A percentile compares a stretch with the other conserved stretches of the same genome.
phyloP scores from a whole-genome alignment of 2,113 vertebrate genomes.

The Aldabrachelys gigantea region DNA sequence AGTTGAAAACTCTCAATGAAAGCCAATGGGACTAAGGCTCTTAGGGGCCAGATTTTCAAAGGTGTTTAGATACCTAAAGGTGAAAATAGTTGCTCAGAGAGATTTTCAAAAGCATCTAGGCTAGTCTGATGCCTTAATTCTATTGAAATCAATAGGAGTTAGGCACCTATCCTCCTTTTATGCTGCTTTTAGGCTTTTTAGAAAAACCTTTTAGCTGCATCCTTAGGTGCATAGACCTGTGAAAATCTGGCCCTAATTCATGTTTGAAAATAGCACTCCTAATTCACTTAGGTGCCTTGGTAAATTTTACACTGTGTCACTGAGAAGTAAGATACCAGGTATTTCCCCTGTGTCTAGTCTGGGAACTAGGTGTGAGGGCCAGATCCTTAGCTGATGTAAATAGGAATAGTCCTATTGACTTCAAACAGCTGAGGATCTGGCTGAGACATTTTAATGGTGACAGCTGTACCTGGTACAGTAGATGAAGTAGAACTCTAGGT shows the following conservation, averaged over 20 bases:
- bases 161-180: neutral
- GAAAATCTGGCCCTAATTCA: neutral
- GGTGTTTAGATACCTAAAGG: neutral
- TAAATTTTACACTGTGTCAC: neutral
- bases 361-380: neutral
- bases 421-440: fast-evolving
- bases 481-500: fast-evolving
- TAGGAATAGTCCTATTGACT: fast-evolving
- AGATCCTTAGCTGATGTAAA: neutral
- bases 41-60: neutral
- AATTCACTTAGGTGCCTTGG: neutral
- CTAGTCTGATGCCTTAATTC: neutral
- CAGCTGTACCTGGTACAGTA: fast-evolving
- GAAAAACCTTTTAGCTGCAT: neutral
- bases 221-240: fast-evolving
- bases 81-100: neutral
- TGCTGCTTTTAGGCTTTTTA: no score
- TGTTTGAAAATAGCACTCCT: neutral
- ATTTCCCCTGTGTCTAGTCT: fast-evolving
- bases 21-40: neutral
- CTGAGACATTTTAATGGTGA: fast-evolving
- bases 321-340: neutral
- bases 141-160: neutral
- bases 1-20: neutral
- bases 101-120: neutral